These are phyloP conservation scores for Haliclystus octoradiatus DNA, from an alignment of 30 jellyfish, hydroid and myxozoan genomes.

Conservation along the genomic window DNA sequence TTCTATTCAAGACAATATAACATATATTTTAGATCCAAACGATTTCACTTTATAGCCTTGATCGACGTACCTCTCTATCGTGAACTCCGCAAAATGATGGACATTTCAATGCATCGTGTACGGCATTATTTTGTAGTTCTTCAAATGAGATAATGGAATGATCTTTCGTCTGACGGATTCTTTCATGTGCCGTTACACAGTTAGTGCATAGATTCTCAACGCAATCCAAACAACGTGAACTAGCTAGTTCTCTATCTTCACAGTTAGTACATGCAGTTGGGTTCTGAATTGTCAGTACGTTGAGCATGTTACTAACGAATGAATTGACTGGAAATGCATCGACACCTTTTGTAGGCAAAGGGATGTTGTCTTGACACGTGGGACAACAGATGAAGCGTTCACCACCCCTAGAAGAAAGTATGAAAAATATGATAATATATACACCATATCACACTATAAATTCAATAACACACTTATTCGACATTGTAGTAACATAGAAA, in stretches of 20 bases:
- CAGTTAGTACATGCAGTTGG: slow-evolving; percentile 91
- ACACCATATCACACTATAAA: too few relatives aligned
- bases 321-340: slow-evolving; percentile 88
- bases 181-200: slow-evolving; percentile 93
- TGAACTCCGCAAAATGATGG: slow-evolving; percentile 90
- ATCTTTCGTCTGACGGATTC: slow-evolving; percentile 93
- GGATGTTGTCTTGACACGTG: slow-evolving; percentile 61
- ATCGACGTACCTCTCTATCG: slow-evolving; percentile 82
- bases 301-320: slow-evolving; percentile 74
- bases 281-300: slow-evolving; percentile 70
- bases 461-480: too few relatives aligned
- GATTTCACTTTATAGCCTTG: too few relatives aligned
- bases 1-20: too few relatives aligned
- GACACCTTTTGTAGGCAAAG: slow-evolving; percentile 83
- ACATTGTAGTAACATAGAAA: too few relatives aligned
- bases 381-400: slow-evolving; percentile 80
- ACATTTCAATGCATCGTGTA: slow-evolving; percentile 83
- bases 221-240: slow-evolving; percentile 90
- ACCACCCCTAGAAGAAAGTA: slow-evolving; percentile 18
- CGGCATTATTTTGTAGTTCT: slow-evolving; percentile 94
- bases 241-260: slow-evolving; percentile 89
- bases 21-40: too few relatives aligned
- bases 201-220: slow-evolving; percentile 84
- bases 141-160: slow-evolving; percentile 83
- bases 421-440: too few relatives aligned